Evolutionary conservation across 2,113 vertebrate species (phyloP).

Genomic region (Baryphthengus martii): DNA sequence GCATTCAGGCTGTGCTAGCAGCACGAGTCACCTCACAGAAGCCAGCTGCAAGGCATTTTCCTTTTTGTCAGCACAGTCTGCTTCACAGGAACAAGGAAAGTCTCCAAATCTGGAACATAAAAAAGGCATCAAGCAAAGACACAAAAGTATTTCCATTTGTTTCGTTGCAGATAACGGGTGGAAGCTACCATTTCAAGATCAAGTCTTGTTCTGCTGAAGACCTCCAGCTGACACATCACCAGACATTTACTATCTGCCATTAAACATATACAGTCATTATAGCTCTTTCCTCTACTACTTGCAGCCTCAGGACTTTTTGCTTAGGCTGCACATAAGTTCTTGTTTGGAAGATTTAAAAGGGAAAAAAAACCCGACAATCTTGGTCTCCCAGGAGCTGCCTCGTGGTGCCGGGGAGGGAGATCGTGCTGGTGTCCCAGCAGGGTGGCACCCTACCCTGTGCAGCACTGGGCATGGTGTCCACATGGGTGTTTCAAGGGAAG

Average conservation of each 20-base stretch:
- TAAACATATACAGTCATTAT: neutral
- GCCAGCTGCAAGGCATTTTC: neutral
- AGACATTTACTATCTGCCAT: neutral
- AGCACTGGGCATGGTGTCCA: neutral
- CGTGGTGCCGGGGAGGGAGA: neutral
- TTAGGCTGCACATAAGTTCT: conserved; percentile 42
- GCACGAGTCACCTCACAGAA: neutral
- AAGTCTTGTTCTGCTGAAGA: conserved; percentile 28
- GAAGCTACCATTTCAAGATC: neutral
- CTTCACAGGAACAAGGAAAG: neutral
- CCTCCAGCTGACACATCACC: conserved; percentile 23
- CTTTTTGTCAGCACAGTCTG: conserved; percentile 1
- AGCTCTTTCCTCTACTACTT: neutral
- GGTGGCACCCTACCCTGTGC: neutral
- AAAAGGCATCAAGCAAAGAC: conserved; percentile 26
- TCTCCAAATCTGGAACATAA: neutral
- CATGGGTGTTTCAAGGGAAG: neutral
- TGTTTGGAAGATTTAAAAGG: conserved; percentile 7
- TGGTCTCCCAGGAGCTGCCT: neutral
- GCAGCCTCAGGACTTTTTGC: conserved; percentile 36
- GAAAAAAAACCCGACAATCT: neutral
- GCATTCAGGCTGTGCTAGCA: neutral
- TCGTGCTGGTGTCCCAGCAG: neutral
- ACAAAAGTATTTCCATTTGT: conserved; percentile 10
- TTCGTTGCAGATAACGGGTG: conserved; percentile 18